Evolutionary conservation across 2,113 vertebrate genomes (phyloP), one percentile per base, ranked within the genome.

Genomic region (Prietella phreatophila): DNA sequence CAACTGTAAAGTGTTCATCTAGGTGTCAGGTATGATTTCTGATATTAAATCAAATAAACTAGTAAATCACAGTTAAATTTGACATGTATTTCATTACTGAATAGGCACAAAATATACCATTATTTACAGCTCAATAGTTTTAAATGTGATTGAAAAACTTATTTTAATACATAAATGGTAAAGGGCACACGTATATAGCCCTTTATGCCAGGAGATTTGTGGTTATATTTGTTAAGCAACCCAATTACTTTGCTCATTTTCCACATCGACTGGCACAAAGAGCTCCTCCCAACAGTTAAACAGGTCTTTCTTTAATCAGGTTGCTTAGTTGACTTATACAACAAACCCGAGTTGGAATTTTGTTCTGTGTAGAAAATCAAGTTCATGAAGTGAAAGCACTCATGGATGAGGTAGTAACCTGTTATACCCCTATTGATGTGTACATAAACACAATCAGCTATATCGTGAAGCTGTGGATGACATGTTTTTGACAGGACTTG

Each of bases 151-250:
- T 36, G 36, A 36, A 36, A 1, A 36, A 2, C 36, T 36, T 36
- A 36, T 36, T 36, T 36, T 36, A 42, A 42, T 42, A 42, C 5
- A 4, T 42, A 42, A 4, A 42, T 42, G 5, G 3, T n/a, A n/a
- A n/a, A n/a, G n/a, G n/a, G n/a, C n/a, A n/a, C n/a, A n/a, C n/a
- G n/a, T n/a, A n/a, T n/a, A n/a, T n/a, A n/a, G n/a, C n/a, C n/a
- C n/a, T n/a, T n/a, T n/a, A n/a, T 67, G 78, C 55, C 65, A 36
- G 85, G 47, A 56, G 89, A 83, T 47, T 63, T 36, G 65, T 83
- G 86, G 86, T 73, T 86, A 83, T 36, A 56, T 88, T 87, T 84
- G 85, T 91, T 89, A 88, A 87, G 87, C 90, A 90, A 91, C 91
- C 67, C 36, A 73, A 58, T 87, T 36, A 71, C 20, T 50, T 82